Base-by-base conservation (phyloP, 2,888 invertebrate genomes). In the Bombylius discolor region DNA sequence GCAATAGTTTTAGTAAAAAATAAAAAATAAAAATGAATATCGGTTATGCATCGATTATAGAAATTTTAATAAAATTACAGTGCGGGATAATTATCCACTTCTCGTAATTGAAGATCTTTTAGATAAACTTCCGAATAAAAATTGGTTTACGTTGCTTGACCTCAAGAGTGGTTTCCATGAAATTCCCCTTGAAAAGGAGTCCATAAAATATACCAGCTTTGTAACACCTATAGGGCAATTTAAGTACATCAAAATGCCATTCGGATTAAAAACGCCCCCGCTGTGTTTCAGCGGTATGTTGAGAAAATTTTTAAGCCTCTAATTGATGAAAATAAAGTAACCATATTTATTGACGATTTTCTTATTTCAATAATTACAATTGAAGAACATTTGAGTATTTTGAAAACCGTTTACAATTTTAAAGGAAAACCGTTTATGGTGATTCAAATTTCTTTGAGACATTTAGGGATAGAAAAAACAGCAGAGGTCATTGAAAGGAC, bases 391-490 rank as follows among this genome's bases (percentile, higher is more conserved):
- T 7, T 59, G 6, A 23, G 45, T 13, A 56, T 46, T 31, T 39
- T 61, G 32, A 51, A 34, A 32, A 33, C 44, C 1, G 53, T 36
- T 62, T 4, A 7, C 48, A 31, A 14, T 56, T 8, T 44, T 59
- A 9, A 14, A 11, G 31, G 52, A 56, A 11, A 53, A 59, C 31
- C 51, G 58, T 5, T 47, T 63, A 61, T 64, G 60, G 56, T 59
- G 52, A 14, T 23, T 5, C 52, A 55, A 13, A 50, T 63, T 52
- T 45, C 57, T 32, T 39, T 60, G 33, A 65, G 64, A 33, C 68
- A 68, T 59, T 50, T 65, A 45, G 67, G 65, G 4, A 13, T 61
- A 13, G 63, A 65, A 8, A 65, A 66, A 62, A 60, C 58, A n/a
- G n/a, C n/a, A n/a, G 12, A n/a, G 13, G 23, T 23, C 23, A 23